Conservation (phyloP, 1,140 invertebrate species). For the Capitella teleta region DNA sequence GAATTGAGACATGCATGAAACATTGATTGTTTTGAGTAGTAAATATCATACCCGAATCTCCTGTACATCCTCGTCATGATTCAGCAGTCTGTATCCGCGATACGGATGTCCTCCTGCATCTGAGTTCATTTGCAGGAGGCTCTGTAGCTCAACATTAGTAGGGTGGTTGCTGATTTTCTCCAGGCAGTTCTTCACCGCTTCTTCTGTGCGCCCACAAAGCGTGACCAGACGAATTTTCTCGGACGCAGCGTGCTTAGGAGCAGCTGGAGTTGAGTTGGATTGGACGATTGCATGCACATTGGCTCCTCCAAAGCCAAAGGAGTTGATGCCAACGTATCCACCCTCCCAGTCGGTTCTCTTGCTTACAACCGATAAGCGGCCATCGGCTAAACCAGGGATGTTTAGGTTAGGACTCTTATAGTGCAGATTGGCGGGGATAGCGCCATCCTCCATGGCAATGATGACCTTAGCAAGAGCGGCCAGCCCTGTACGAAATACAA, state of each 20-base stretch:
- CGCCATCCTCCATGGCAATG: conserved; percentile 74
- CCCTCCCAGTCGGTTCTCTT: conserved; percentile 69
- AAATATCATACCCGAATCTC: conserved; percentile 23
- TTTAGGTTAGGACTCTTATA: conserved; percentile 74
- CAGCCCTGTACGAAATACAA: too few species aligned
- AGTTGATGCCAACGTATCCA: conserved; percentile 77
- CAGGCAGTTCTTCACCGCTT: conserved; percentile 60
- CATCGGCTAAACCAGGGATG: conserved; percentile 75
- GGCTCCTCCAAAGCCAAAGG: conserved; percentile 94
- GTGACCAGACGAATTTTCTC: conserved; percentile 56
- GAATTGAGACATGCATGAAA: too few species aligned
- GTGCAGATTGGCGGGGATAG: conserved; percentile 84
- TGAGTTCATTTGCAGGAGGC: conserved; percentile 64
- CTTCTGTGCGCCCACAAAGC: conserved; percentile 72
- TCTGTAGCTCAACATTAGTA: conserved; percentile 64
- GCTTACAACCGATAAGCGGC: conserved; percentile 73
- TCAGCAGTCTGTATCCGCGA: conserved; percentile 65
- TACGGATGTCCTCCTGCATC: conserved; percentile 61
- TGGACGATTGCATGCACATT: conserved; percentile 84
- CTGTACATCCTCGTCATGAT: conserved; percentile 18
- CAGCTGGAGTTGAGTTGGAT: conserved; percentile 36
- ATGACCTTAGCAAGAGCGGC: conserved; percentile 80
- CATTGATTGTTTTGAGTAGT: background rate
- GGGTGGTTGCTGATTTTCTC: conserved; percentile 43
- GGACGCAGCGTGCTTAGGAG: background rate